Base-by-base conservation (phyloP, 2,888 invertebrate genomes). In the Pterostichus niger region DNA sequence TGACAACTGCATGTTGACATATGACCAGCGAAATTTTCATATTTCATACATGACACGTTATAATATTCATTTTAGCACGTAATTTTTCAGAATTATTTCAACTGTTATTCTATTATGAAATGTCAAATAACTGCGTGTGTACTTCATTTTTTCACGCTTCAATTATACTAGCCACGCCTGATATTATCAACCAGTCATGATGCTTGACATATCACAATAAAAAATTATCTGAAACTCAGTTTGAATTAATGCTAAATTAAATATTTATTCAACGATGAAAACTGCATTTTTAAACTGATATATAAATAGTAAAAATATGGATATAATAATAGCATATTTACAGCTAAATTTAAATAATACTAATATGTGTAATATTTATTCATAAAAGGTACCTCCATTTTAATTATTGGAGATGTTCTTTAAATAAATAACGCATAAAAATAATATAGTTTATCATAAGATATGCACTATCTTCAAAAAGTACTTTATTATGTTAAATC, bases 41-140 rank as follows among this genome's bases (percentile, higher is more conserved):
- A 71, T 71, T 46, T 71, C 68, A 71, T 44, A 15, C 44, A 6
- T 46, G 68, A 71, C 68, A 44, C 40, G 15, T 71, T 71, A 71
- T 71, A 11, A 71, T 44, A 71, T 71, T 71, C 46, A 71, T 44
- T 71, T 44, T 44, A 44, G 11, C 68, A 11, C 44, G 46, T 44
- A 40, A 44, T 71, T 71, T 71, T 71, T 71, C 17, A 40, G 10
- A 71, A 40, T 9, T 24, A 44, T 15, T 15, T 17, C 9, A 61
- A 13, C 61, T 31, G 33, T 61, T 33, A 61, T 61, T 61, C 33
- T 61, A 61, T 61, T 61, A 61, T 61, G 33, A 33, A 33, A 61
- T 61, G 11, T 17, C 56, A 56, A 56, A 15, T 17, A 24, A 56
- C 24, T n/a, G 24, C 56, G 17, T 7, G 56, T 15, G 6, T 33